Evolutionary conservation across 2,888 invertebrate species (phyloP), one percentile per base, ranked within the genome.

Genomic region (Sesia apiformis): DNA sequence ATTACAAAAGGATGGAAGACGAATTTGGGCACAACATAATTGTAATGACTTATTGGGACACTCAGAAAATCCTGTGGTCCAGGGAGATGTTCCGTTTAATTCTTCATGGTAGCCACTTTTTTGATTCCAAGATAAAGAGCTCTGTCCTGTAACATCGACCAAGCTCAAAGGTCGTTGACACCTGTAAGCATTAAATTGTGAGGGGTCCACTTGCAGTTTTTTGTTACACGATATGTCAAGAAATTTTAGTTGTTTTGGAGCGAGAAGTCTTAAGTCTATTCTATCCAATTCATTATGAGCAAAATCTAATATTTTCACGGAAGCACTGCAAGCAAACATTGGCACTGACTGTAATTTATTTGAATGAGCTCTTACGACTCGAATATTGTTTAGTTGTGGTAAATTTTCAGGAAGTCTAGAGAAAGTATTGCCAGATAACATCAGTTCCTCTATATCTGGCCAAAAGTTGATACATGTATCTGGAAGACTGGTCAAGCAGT

Each of bases 1-100:
- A 65, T 94, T 94, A 74, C 95, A 95, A 78, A 95, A 95, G 2
- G 93, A 92, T 7, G 95, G 94, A 57, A 95, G 87, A 54, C 96
- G 91, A 52, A 96, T 91, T 82, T 96, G 96, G 0, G 94, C 92
- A 55, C 96, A 93, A 70, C 93, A 93, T n/a, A 96, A 78, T 66
- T 94, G 93, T 61, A 94, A 91, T 54, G 91, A 91, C 61, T 91
- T 92, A 41, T 96, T 96, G 0, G 96, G 93, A 6, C 96, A 94
- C 85, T 96, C 96, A 0, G 96, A 95, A 78, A 96, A 96, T 0
- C 96, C 96, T 40, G 95, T 91, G 51, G 91, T 91, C 96, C 96
- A 96, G 3, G 95, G 94, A 4, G 92, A 93, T 4, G 69, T 63
- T 3, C 91, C 89, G 57, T 76, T 85, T 57, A 92, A 76, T 63